phyloP scores from a whole-genome alignment of 2,797 vertebrate species.

The Dicrostonyx torquatus region DNA sequence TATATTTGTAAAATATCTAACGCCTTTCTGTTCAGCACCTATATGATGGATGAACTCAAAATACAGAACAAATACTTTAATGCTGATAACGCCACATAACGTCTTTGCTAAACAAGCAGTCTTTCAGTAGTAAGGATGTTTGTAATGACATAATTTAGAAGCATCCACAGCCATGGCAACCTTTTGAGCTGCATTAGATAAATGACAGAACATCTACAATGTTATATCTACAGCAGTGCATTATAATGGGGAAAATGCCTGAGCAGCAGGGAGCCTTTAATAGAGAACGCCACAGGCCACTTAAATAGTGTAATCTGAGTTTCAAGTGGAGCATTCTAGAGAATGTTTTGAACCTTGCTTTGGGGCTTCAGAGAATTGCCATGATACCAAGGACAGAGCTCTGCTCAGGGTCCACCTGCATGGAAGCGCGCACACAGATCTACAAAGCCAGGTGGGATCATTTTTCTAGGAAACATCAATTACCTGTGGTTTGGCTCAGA shows the following conservation, averaged over 20 bases:
- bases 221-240: slow-evolving; percentile 79
- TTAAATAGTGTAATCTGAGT: slow-evolving; percentile 85
- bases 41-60: slow-evolving; percentile 80
- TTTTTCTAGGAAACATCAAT: slow-evolving; percentile 87
- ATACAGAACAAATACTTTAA: slow-evolving; percentile 82
- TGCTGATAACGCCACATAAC: slow-evolving; percentile 80
- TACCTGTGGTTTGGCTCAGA: slow-evolving; percentile 87
- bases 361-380: slow-evolving; percentile 80
- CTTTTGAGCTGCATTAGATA: slow-evolving; percentile 83
- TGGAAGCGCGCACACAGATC: slow-evolving; percentile 78
- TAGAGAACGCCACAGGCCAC: slow-evolving; percentile 78
- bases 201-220: slow-evolving; percentile 79
- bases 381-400: slow-evolving; percentile 82
- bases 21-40: slow-evolving; percentile 70
- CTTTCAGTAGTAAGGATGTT: slow-evolving; percentile 80
- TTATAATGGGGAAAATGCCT: slow-evolving; percentile 79
- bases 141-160: slow-evolving; percentile 82
- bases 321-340: slow-evolving; percentile 81
- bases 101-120: slow-evolving; percentile 80
- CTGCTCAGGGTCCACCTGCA: slow-evolving; percentile 83
- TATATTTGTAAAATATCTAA: slow-evolving; percentile 74
- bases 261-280: slow-evolving; percentile 83
- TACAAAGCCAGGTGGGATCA: slow-evolving; percentile 87
- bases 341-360: slow-evolving; percentile 82
- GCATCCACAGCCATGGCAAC: slow-evolving; percentile 76